phyloP scores from a whole-genome alignment of 1,140 invertebrate genomes.

The Rhagoletis zephyria region DNA sequence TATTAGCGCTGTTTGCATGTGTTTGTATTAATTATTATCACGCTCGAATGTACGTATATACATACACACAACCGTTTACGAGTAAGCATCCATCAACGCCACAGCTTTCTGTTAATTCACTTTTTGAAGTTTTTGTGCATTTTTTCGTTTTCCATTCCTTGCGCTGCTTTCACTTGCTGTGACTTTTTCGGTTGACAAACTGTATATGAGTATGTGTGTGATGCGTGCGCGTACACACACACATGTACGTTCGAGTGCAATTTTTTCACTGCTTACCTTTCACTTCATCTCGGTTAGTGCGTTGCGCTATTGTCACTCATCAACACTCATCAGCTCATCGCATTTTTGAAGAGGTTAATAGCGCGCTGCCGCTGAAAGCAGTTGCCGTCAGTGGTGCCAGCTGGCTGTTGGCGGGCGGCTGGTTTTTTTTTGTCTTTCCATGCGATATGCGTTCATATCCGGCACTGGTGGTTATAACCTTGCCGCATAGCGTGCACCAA shows the following conservation, averaged over 20 bases:
- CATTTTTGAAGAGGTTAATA: slow-evolving; percentile 8
- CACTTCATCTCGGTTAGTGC: slow-evolving; percentile 23
- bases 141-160: not conserved
- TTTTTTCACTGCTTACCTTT: not conserved
- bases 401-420: not conserved
- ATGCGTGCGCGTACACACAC: not conserved
- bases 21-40: not conserved
- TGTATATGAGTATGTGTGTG: too few relatives aligned
- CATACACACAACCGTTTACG: not conserved
- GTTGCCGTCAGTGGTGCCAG: not conserved
- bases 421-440: not conserved
- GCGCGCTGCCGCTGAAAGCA: not conserved
- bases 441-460: slow-evolving; percentile 25
- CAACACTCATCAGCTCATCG: not conserved
- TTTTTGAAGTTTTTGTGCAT: not conserved
- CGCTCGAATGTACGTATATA: too few relatives aligned
- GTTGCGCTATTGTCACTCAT: slow-evolving; percentile 3
- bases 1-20: not conserved
- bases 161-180: not conserved
- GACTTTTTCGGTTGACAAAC: not conserved
- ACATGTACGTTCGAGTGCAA: not conserved
- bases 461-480: not conserved
- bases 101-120: not conserved
- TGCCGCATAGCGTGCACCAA: not conserved
- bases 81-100: not conserved